phyloP scores from a whole-genome alignment of 2,113 vertebrate genomes.

The Rhagologus leucostigma region DNA sequence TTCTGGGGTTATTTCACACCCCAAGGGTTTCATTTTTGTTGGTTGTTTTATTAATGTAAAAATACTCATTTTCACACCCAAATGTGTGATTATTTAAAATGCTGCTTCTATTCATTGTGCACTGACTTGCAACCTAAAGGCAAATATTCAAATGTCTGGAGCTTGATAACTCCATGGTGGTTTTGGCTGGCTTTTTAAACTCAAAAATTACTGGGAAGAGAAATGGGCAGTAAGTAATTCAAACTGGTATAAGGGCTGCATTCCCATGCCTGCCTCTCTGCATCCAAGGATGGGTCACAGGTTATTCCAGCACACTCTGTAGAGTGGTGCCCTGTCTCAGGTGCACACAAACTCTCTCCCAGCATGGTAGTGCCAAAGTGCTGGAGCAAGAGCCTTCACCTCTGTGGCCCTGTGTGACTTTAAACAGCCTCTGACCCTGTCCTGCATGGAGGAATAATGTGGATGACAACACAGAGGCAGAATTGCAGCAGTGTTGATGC shows the following conservation, averaged over 20 bases:
- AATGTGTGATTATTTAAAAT: conserved; percentile 66
- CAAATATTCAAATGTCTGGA: conserved; percentile 48
- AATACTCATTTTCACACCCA: conserved; percentile 62
- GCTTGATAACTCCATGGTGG: not conserved
- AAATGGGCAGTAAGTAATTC: not conserved
- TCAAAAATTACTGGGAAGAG: not conserved
- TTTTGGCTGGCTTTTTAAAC: conserved; percentile 16
- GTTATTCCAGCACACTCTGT: not conserved
- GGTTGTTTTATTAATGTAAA: conserved; percentile 67
- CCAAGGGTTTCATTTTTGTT: conserved; percentile 54
- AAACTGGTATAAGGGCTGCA: not conserved
- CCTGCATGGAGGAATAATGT: not conserved
- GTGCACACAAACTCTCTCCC: not conserved
- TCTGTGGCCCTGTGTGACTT: not conserved
- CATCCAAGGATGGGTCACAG: not conserved
- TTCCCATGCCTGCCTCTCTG: not conserved
- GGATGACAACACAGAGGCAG: not conserved
- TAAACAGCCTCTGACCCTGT: not conserved
- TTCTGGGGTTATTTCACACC: conserved; percentile 63
- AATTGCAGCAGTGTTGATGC: not conserved
- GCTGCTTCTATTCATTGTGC: conserved; percentile 48
- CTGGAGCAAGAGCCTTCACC: not conserved
- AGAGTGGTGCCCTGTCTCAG: not conserved
- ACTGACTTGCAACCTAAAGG: conserved; percentile 38
- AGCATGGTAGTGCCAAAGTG: not conserved